A percentile compares a stretch with the other conserved stretches of the same genome.
Evolutionary conservation across 2,888 invertebrate species (phyloP).

Genomic region (Trilocha varians): DNA sequence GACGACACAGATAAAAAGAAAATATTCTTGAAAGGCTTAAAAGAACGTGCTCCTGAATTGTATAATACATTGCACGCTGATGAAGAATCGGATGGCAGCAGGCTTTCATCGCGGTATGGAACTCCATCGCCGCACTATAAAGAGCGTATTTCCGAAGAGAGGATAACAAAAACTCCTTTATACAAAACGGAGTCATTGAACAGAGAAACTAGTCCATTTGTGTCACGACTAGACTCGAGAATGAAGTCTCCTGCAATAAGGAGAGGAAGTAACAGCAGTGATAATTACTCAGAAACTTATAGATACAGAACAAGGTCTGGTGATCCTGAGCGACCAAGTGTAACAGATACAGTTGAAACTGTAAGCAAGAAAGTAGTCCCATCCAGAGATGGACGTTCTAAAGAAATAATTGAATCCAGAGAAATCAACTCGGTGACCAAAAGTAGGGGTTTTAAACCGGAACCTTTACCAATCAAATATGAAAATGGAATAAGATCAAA

Average conservation of each 20-base stretch:
- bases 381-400: slow-evolving; percentile 74
- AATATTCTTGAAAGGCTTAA: slow-evolving; percentile 78
- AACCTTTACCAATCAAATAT: slow-evolving; percentile 66
- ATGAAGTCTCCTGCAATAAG: slow-evolving; percentile 67
- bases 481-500: slow-evolving; percentile 60
- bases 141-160: slow-evolving; percentile 59
- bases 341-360: slow-evolving; percentile 81
- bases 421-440: slow-evolving; percentile 81
- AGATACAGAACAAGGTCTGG: slow-evolving; percentile 78
- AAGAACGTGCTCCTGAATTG: slow-evolving; percentile 80
- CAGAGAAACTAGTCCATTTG: slow-evolving; percentile 62
- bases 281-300: slow-evolving; percentile 81
- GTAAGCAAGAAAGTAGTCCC: slow-evolving; percentile 80
- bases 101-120: slow-evolving; percentile 57
- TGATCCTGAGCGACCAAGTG: slow-evolving; percentile 77
- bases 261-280: slow-evolving; percentile 78
- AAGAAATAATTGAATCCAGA: slow-evolving; percentile 80
- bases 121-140: slow-evolving; percentile 66
- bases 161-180: slow-evolving; percentile 41
- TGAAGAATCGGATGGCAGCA: slow-evolving; percentile 69
- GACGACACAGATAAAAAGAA: slow-evolving; percentile 76
- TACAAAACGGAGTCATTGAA: slow-evolving; percentile 65
- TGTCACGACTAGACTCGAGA: slow-evolving; percentile 56
- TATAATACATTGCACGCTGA: slow-evolving; percentile 80
- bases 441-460: slow-evolving; percentile 70